Conservation (phyloP, 2,113 vertebrate species). For the Mugil cephalus region DNA sequence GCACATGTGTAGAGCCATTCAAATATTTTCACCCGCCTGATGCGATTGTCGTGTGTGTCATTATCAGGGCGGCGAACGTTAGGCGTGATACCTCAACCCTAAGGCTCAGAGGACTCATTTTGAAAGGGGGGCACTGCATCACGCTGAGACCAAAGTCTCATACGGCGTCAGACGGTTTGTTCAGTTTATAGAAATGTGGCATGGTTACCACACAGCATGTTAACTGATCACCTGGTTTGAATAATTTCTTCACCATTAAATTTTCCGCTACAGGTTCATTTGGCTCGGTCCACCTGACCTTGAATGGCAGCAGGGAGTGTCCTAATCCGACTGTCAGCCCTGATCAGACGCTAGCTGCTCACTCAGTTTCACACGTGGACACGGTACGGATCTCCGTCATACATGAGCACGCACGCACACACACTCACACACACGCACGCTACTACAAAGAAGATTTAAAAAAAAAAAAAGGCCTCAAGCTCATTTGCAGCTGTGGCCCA, state of each 20-base stretch:
- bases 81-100: neutral
- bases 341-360: conserved; percentile 70
- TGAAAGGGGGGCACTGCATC: neutral
- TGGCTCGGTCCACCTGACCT: conserved; percentile 67
- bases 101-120: neutral
- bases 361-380: conserved; percentile 61
- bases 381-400: conserved; percentile 52
- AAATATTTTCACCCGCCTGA: conserved; percentile 31
- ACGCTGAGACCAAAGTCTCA: neutral
- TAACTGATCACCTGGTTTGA: neutral
- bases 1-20: conserved; percentile 22
- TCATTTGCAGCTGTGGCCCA: conserved; percentile 26
- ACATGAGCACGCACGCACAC: conserved; percentile 19
- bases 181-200: neutral
- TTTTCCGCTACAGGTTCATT: conserved; percentile 7
- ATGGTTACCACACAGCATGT: neutral
- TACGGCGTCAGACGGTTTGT: neutral
- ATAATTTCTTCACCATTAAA: conserved; percentile 1
- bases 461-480: conserved; percentile 52
- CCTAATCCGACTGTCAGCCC: conserved; percentile 67
- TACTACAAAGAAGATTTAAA: conserved; percentile 27
- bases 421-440: conserved; percentile 5
- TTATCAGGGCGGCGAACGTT: conserved; percentile 25
- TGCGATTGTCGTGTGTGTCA: conserved; percentile 21
- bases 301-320: conserved; percentile 69